A percentile compares a stretch with the other conserved stretches of the same genome.
Conservation (phyloP, 2,797 vertebrate genomes). For the Clarias platycephalus region DNA sequence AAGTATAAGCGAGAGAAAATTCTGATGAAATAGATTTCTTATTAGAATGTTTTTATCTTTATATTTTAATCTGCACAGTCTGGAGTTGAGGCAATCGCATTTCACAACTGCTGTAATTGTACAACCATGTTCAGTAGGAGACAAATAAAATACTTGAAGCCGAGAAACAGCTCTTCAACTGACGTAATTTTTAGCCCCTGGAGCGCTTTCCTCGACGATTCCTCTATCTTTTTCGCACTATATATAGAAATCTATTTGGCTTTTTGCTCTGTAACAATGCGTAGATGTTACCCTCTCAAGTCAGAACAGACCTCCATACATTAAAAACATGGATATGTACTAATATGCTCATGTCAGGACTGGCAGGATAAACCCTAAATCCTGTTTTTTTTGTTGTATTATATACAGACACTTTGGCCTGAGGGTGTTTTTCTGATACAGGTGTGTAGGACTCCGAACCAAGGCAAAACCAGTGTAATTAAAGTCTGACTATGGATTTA, state of each 20-base stretch:
- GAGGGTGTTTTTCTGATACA: constrained; percentile 8
- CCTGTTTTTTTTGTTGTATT: not conserved
- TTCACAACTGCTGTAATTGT: too few species aligned
- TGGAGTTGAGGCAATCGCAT: too few species aligned
- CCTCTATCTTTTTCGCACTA: too few species aligned
- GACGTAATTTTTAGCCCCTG: not conserved
- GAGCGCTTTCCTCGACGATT: not conserved
- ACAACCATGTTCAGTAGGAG: too few species aligned
- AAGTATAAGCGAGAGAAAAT: too few species aligned
- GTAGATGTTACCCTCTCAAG: constrained; percentile 20
- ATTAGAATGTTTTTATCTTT: too few species aligned
- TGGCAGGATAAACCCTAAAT: constrained; percentile 6
- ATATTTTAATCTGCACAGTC: too few species aligned
- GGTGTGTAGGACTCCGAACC: not conserved
- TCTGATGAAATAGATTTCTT: too few species aligned
- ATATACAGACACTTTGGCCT: constrained; percentile 15
- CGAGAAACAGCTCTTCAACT: not conserved
- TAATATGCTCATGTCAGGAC: constrained; percentile 35
- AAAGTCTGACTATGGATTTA: not conserved
- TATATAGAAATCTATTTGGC: not conserved
- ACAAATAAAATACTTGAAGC: not conserved
- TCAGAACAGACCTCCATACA: not conserved
- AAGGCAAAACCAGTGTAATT: not conserved
- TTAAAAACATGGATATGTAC: not conserved
- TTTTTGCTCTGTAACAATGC: not conserved